These are phyloP conservation scores for Limosa lapponica DNA, from an alignment of 2,797 vertebrate genomes.

Conservation along the genomic window DNA sequence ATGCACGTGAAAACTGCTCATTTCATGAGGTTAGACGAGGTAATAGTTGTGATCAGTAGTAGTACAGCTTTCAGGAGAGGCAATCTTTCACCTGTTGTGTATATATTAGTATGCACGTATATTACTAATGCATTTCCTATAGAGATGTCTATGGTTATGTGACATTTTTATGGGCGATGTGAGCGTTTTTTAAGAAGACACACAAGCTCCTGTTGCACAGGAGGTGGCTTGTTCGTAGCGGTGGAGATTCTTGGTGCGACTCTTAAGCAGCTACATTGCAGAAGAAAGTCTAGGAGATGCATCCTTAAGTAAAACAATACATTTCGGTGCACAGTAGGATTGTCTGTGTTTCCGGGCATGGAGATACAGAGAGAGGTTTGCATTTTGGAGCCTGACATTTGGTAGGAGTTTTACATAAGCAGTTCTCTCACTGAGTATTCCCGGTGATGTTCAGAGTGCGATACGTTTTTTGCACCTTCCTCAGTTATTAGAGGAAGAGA, in stretches of 20 bases:
- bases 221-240: fast-evolving
- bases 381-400: neutral
- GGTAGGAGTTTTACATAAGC: fast-evolving
- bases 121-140: neutral
- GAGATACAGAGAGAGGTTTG: neutral
- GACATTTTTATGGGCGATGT: neutral
- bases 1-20: fast-evolving
- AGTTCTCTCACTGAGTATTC: neutral
- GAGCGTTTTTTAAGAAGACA: neutral
- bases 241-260: neutral
- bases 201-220: neutral
- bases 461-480: fast-evolving
- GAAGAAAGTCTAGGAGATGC: neutral
- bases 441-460: neutral
- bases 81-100: fast-evolving
- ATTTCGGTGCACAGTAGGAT: neutral
- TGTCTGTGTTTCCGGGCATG: neutral
- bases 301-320: neutral
- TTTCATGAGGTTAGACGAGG: neutral
- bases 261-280: neutral
- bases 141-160: neutral
- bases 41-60: neutral
- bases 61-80: neutral
- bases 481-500: neutral
- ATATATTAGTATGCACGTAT: fast-evolving